Conservation (phyloP, 2,888 invertebrate genomes). For the Caenorhabditis drosophilae region DNA sequence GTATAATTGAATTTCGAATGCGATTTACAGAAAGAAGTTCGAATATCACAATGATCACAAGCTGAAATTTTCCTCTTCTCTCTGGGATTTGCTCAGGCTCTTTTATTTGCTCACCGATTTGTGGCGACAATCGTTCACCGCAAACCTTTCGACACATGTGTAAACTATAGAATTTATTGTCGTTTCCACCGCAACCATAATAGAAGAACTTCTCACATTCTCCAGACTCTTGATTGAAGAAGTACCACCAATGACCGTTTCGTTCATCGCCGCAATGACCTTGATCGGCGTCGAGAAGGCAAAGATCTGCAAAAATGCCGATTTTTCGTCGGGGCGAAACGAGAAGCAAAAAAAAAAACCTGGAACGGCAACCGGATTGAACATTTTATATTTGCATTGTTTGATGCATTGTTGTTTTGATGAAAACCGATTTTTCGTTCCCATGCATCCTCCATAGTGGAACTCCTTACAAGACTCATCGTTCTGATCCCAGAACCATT, state of each 20-base stretch:
- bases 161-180: constrained; percentile 63
- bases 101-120: constrained; percentile 51
- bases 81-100: neutral
- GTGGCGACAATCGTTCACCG: constrained; percentile 59
- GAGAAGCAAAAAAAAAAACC: no score
- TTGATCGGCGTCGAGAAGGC: constrained; percentile 61
- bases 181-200: constrained; percentile 64
- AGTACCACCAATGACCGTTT: constrained; percentile 56
- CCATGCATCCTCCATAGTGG: constrained; percentile 65
- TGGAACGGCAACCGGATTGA: constrained; percentile 62
- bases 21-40: constrained; percentile 60
- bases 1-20: constrained; percentile 64
- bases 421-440: constrained; percentile 59
- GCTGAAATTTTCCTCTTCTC: constrained; percentile 28
- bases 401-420: constrained; percentile 61
- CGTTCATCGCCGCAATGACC: constrained; percentile 60
- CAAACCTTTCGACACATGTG: constrained; percentile 64
- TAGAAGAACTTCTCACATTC: constrained; percentile 58
- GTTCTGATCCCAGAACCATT: constrained; percentile 62
- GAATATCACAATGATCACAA: constrained; percentile 61
- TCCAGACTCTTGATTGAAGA: constrained; percentile 61
- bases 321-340: no score
- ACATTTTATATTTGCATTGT: constrained; percentile 61
- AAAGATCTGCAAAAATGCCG: no score
- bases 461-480: constrained; percentile 61